Evolutionary conservation across 1,140 invertebrate species (phyloP).

Genomic region (Panagrolaimus sp.): DNA sequence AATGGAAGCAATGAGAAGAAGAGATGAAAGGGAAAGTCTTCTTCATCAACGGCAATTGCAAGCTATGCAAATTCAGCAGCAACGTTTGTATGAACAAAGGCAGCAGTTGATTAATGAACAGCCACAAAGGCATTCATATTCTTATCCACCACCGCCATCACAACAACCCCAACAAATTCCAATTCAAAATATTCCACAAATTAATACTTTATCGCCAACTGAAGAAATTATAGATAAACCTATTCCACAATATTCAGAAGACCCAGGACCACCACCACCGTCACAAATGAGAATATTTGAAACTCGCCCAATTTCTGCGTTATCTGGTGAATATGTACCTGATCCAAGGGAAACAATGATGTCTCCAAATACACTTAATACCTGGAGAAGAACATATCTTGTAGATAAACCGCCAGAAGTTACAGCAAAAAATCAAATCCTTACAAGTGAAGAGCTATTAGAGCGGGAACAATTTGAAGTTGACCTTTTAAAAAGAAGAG

Average conservation of each 20-base stretch:
- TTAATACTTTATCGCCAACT: neutral
- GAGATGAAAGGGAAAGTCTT: constrained; percentile 31
- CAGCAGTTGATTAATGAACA: constrained; percentile 20
- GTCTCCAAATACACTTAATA: constrained; percentile 17
- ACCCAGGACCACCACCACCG: constrained; percentile 19
- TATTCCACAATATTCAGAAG: neutral
- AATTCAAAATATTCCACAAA: constrained; percentile 6
- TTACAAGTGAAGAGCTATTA: constrained; percentile 53
- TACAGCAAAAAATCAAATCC: constrained; percentile 52
- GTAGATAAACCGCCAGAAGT: constrained; percentile 33
- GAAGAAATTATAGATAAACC: neutral
- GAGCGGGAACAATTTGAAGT: constrained; percentile 50
- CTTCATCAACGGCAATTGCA: constrained; percentile 26
- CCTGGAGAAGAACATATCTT: constrained; percentile 53
- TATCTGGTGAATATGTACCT: constrained; percentile 19
- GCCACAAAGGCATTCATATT: neutral
- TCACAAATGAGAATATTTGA: constrained; percentile 47
- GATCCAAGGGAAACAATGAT: constrained; percentile 1
- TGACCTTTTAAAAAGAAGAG: constrained; percentile 48
- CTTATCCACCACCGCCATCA: neutral
- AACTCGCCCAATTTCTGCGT: constrained; percentile 51
- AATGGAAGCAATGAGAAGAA: constrained; percentile 42
- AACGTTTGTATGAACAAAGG: constrained; percentile 32
- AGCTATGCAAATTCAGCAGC: constrained; percentile 47
- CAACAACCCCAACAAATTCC: constrained; percentile 8